Evolutionary conservation across 2,113 vertebrate species (phyloP).

Genomic region (Apodemus sylvaticus): DNA sequence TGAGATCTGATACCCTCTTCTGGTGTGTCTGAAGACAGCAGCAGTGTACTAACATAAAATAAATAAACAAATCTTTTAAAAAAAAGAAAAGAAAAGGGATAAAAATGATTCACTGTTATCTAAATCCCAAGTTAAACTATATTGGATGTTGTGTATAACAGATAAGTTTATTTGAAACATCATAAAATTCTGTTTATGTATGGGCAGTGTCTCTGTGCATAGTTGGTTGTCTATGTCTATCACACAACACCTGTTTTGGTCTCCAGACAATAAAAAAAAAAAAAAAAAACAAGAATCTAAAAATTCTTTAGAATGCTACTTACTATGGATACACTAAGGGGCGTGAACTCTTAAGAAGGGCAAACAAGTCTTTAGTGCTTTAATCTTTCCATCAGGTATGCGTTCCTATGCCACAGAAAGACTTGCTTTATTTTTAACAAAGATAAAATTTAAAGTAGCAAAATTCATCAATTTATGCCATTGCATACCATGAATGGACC

Average conservation of each 20-base stretch:
- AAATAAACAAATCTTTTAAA: too few relatives aligned
- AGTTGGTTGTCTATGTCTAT: background rate
- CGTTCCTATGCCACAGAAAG: background rate
- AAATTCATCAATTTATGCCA: background rate
- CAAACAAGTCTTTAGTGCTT: background rate
- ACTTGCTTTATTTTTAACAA: background rate
- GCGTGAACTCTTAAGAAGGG: background rate
- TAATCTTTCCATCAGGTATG: background rate
- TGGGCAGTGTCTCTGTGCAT: background rate
- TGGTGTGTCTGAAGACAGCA: too few relatives aligned
- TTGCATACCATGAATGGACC: background rate
- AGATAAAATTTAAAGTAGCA: background rate
- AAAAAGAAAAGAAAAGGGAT: too few relatives aligned
- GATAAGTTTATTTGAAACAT: background rate
- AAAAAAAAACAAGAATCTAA: background rate
- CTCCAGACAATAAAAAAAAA: background rate
- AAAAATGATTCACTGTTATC: background rate
- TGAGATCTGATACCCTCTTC: too few relatives aligned
- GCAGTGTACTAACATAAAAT: too few relatives aligned
- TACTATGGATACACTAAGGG: background rate
- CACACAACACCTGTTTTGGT: background rate
- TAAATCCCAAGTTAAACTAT: slow-evolving; percentile 12
- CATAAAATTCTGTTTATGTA: background rate
- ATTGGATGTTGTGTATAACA: background rate
- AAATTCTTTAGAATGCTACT: background rate